A percentile compares a stretch with the other conserved stretches of the same genome.
Conservation (phyloP, 1,140 invertebrate species). For the Calycopis cecrops region DNA sequence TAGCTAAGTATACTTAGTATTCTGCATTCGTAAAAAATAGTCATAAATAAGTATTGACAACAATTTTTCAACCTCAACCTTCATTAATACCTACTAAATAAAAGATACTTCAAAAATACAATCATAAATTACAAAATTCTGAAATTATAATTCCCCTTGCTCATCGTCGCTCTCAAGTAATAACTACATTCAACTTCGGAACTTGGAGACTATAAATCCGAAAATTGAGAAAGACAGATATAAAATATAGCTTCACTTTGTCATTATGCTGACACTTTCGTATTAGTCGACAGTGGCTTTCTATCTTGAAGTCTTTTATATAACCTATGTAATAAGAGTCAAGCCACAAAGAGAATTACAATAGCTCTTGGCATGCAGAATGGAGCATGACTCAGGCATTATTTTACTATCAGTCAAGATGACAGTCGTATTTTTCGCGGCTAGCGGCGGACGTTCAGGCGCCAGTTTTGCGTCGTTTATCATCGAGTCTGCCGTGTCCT, state of each 20-base stretch:
- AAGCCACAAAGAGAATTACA: constrained; percentile 50
- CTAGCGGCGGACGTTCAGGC: constrained; percentile 62
- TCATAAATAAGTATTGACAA: too few species aligned
- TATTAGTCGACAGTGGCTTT: constrained; percentile 22
- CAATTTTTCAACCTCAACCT: too few species aligned
- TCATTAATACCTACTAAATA: too few species aligned
- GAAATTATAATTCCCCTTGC: constrained; percentile 7
- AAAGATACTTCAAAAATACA: neutral
- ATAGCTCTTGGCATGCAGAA: constrained; percentile 61
- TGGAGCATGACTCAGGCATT: constrained; percentile 61
- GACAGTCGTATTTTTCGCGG: constrained; percentile 72
- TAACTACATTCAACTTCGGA: constrained; percentile 17
- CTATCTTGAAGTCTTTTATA: constrained; percentile 30
- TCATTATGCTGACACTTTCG: constrained; percentile 15
- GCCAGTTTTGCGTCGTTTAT: constrained; percentile 64
- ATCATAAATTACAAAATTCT: constrained; percentile 8
- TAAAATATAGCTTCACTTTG: constrained; percentile 18
- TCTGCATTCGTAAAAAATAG: too few species aligned
- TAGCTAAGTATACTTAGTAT: too few species aligned
- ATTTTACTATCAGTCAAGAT: constrained; percentile 72
- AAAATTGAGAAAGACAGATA: constrained; percentile 16
- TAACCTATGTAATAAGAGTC: constrained; percentile 52
- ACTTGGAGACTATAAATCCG: constrained; percentile 17
- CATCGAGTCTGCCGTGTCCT: constrained; percentile 58
- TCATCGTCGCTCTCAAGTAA: constrained; percentile 5